Conservation (phyloP, 2,113 vertebrate genomes). For the Chrysemys picta region DNA sequence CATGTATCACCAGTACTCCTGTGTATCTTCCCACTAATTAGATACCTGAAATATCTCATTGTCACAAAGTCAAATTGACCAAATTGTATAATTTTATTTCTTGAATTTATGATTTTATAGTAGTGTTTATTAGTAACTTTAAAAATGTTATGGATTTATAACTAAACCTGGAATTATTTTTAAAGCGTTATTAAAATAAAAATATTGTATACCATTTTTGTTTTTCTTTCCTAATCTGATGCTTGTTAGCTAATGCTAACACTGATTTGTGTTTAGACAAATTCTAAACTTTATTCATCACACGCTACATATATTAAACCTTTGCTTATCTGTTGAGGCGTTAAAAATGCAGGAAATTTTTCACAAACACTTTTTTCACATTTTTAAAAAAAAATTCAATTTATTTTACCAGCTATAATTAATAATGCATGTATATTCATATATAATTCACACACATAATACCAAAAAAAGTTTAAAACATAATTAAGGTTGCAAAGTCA, state of each 20-base stretch:
- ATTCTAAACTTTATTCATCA: background rate
- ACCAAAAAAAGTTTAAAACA: background rate
- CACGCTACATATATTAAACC: background rate
- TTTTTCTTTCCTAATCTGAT: background rate
- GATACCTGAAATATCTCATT: background rate
- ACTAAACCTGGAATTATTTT: background rate
- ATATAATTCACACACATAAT: background rate
- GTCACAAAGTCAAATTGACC: background rate
- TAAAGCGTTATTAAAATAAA: constrained; percentile 1
- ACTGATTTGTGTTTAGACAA: background rate
- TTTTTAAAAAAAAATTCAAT: background rate
- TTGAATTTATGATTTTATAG: background rate
- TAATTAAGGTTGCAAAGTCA: background rate
- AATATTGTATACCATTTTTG: background rate
- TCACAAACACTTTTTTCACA: background rate
- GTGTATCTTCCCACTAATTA: background rate
- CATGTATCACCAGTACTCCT: accelerated
- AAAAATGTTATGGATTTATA: background rate
- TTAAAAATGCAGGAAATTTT: background rate
- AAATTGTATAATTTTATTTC: background rate
- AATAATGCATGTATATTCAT: background rate
- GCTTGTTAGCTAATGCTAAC: background rate
- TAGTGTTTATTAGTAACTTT: background rate
- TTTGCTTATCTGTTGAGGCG: background rate
- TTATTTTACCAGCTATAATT: background rate